Evolutionary conservation across 2,797 vertebrate species (phyloP), one percentile per base, ranked within the genome.

Genomic region (Sus cebifrons): DNA sequence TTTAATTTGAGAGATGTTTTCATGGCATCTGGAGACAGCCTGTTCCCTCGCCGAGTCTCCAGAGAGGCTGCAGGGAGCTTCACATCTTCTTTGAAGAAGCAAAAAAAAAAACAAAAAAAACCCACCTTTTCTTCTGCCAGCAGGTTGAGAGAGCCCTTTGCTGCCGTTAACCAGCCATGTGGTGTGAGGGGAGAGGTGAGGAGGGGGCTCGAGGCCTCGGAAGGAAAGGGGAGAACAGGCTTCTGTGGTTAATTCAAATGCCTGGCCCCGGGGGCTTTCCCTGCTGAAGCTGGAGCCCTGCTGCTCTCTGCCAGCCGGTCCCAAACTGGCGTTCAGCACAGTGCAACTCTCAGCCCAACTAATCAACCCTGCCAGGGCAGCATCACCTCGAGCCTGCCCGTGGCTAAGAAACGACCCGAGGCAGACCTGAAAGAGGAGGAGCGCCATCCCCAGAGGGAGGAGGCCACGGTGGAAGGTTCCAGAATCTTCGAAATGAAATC

Each of bases 1-100:
- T 95, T 96, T 96, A 94, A 97, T 94, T 94, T 96, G 89, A 97
- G 89, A 84, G 67, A 81, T 32, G 65, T 93, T 96, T 97, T 96
- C 93, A 96, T 89, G 91, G 81, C 89, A 85, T 95, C 95, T 96
- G 73, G 89, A 98, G 95, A 89, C 77, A 75, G 79, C 6, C 88
- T 88, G 44, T 90, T 97, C 94, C 84, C 84, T 96, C 20, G 0
- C 92, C 0, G 64, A 90, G 78, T 93, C 97, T 97, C 95, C 77
- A 78, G 95, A 89, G 94, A 97, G 91, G 89, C 91, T 93, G 15
- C 71, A 95, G 79, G 85, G 92, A 95, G 70, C 90, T 92, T 91
- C 3, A 0, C 16, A 71, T 92, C 86, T 75, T 97, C 91, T 98
- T 97, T 98, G 96, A 97, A 96, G 96, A 70, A 75, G 29, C 2